phyloP scores from a whole-genome alignment of 2,113 vertebrate species.

The Asarcornis scutulata region DNA sequence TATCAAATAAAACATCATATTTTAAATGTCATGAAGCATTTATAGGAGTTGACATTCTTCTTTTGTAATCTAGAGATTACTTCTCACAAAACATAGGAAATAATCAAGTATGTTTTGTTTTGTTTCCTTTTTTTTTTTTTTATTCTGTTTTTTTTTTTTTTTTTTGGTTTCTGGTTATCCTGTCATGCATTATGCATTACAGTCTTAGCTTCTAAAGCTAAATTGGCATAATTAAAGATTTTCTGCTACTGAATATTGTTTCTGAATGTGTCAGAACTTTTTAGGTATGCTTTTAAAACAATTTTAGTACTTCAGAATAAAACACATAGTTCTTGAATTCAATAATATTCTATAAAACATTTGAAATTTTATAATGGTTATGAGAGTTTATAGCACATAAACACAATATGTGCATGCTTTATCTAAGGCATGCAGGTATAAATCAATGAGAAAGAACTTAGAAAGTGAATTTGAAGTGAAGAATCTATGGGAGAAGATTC shows the following conservation, averaged over 20 bases:
- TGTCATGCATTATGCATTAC: background rate
- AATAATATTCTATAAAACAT: conserved; percentile 7
- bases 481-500: background rate
- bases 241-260: conserved; percentile 12
- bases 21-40: background rate
- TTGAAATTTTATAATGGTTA: background rate
- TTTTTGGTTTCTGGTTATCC: background rate
- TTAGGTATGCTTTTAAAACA: conserved; percentile 3
- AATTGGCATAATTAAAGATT: conserved; percentile 15
- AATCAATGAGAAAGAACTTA: background rate
- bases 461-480: background rate
- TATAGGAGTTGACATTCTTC: background rate
- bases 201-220: conserved; percentile 25
- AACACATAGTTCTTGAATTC: background rate
- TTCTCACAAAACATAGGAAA: conserved; percentile 28
- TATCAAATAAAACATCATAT: background rate
- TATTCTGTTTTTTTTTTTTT: background rate
- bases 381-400: background rate
- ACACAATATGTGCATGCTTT: background rate
- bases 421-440: background rate
- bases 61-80: background rate
- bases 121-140: too few species aligned
- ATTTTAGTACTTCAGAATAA: background rate
- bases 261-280: conserved; percentile 14
- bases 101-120: background rate